phyloP scores from a whole-genome alignment of 2,113 vertebrate species.

The Lampris megalopsis region DNA sequence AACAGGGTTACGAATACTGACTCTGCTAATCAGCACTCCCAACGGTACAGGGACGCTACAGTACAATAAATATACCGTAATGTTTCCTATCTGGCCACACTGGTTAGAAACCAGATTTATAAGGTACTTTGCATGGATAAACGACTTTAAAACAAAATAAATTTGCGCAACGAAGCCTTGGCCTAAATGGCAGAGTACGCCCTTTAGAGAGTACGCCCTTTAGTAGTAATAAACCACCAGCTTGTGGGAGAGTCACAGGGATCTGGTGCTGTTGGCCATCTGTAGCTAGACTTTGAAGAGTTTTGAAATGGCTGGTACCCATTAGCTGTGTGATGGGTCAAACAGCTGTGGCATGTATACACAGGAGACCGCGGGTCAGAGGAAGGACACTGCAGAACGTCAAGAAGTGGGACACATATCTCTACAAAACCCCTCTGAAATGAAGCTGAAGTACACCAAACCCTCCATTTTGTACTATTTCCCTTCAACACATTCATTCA shows the following conservation, averaged over 20 bases:
- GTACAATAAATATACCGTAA: too few relatives aligned
- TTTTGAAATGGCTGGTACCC: constrained; percentile 19
- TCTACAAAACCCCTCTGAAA: constrained; percentile 8
- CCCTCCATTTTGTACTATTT: neutral
- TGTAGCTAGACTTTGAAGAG: constrained; percentile 36
- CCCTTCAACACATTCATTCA: neutral
- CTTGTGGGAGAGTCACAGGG: constrained; percentile 17
- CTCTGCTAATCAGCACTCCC: too few relatives aligned
- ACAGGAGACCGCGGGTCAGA: constrained; percentile 34
- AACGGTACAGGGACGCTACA: too few relatives aligned
- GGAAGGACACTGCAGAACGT: constrained; percentile 51
- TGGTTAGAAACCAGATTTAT: too few relatives aligned
- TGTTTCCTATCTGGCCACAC: too few relatives aligned
- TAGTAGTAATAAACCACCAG: constrained; percentile 3
- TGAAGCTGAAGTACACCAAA: constrained; percentile 13
- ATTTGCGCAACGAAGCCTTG: neutral
- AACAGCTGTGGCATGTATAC: constrained; percentile 69
- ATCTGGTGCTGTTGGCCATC: constrained; percentile 21
- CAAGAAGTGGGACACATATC: constrained; percentile 11
- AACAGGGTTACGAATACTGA: too few relatives aligned
- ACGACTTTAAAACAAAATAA: neutral
- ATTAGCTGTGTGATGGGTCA: constrained; percentile 39
- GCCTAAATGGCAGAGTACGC: constrained; percentile 15
- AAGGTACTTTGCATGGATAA: too few relatives aligned
- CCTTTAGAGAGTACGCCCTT: neutral